phyloP scores from a whole-genome alignment of 1,140 invertebrate genomes.

The Psix sp. region DNA sequence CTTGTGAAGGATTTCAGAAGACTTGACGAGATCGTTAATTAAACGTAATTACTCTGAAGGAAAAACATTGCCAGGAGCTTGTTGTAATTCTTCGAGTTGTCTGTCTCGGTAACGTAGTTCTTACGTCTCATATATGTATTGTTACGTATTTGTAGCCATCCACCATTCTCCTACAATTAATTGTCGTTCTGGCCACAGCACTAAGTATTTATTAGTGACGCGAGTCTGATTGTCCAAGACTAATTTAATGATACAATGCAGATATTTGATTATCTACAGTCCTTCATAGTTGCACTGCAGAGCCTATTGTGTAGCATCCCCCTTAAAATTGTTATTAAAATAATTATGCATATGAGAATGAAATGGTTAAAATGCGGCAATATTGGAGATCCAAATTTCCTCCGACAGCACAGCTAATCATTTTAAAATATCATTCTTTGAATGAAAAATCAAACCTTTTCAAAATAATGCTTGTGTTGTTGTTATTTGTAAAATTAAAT shows the following conservation, averaged over 20 bases:
- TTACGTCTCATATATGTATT: conserved; percentile 49
- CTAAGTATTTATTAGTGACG: conserved; percentile 61
- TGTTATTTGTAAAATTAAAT: conserved; percentile 13
- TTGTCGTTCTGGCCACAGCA: conserved; percentile 54
- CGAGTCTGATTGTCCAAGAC: conserved; percentile 60
- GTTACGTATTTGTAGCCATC: conserved; percentile 58
- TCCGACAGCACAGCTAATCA: too few relatives aligned
- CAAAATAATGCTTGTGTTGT: too few relatives aligned
- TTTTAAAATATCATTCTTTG: too few relatives aligned
- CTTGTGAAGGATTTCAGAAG: conserved; percentile 57
- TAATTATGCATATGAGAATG: neutral
- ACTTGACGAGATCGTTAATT: conserved; percentile 56
- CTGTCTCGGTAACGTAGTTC: conserved; percentile 31
- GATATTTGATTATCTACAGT: conserved; percentile 37
- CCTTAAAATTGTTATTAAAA: neutral
- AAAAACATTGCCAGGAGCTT: conserved; percentile 50
- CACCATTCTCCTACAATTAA: conserved; percentile 56
- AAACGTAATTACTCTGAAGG: conserved; percentile 48
- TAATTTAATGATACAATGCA: conserved; percentile 62
- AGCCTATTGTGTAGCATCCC: conserved; percentile 14
- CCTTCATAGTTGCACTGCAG: conserved; percentile 22
- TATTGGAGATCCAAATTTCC: too few relatives aligned
- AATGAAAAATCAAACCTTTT: too few relatives aligned
- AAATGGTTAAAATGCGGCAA: too few relatives aligned
- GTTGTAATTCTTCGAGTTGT: conserved; percentile 52